A percentile compares a stretch with the other conserved stretches of the same genome.
phyloP scores from a whole-genome alignment of 2,797 vertebrate genomes.

The Halcyon smyrnensis region DNA sequence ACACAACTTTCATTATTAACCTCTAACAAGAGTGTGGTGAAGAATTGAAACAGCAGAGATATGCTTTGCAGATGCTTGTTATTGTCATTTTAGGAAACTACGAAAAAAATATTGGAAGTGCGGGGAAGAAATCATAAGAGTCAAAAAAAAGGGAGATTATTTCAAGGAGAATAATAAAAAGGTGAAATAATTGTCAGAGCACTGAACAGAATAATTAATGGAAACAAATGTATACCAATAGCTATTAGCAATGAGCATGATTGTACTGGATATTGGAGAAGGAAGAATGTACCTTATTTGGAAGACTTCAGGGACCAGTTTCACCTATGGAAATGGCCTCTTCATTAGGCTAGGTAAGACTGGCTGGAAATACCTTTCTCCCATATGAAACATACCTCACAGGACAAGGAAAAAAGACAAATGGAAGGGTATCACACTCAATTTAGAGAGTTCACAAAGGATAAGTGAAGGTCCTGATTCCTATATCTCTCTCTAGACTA shows the following conservation, averaged over 20 bases:
- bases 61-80: background rate
- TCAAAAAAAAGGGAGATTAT: background rate
- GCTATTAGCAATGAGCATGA: background rate
- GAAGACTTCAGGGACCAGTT: background rate
- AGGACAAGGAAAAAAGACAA: background rate
- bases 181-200: background rate
- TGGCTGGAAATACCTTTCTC: background rate
- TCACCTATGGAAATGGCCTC: background rate
- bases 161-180: background rate
- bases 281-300: background rate
- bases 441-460: background rate
- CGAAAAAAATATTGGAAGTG: background rate
- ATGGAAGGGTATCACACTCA: background rate
- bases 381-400: fast-evolving
- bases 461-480: background rate
- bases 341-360: background rate
- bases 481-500: background rate
- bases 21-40: background rate
- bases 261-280: background rate
- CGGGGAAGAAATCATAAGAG: background rate
- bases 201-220: background rate
- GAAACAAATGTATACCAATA: background rate
- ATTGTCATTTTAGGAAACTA: background rate
- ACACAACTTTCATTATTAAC: background rate
- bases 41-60: background rate